These are phyloP conservation scores for Xestia xanthographa DNA, from an alignment of 2,888 invertebrate genomes.

Conservation along the genomic window DNA sequence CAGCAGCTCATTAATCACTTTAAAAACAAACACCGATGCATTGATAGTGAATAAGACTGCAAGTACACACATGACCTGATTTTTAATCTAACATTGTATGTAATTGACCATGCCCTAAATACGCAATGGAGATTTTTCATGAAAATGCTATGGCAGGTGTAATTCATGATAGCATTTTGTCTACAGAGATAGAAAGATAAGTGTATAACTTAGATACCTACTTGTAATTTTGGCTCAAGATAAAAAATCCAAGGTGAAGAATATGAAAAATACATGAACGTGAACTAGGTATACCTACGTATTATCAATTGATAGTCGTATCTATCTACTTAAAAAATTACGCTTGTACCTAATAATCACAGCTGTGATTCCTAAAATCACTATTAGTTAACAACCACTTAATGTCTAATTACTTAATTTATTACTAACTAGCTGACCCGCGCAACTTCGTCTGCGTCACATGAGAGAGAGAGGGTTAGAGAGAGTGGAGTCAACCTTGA, in stretches of 20 bases:
- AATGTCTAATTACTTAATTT: slow-evolving; percentile 15
- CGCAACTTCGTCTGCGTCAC: too few species aligned
- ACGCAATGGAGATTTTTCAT: slow-evolving; percentile 69
- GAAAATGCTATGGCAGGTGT: slow-evolving; percentile 62
- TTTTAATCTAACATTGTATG: slow-evolving; percentile 62
- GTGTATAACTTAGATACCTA: slow-evolving; percentile 36
- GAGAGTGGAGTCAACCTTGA: too few species aligned
- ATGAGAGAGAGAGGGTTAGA: too few species aligned
- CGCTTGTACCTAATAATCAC: slow-evolving; percentile 15
- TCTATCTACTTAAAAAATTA: neutral
- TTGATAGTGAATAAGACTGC: slow-evolving; percentile 45
- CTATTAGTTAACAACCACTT: neutral
- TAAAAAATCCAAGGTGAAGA: slow-evolving; percentile 68
- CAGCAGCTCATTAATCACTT: slow-evolving; percentile 34
- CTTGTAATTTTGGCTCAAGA: slow-evolving; percentile 70
- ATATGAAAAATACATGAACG: slow-evolving; percentile 56
- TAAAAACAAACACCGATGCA: slow-evolving; percentile 45
- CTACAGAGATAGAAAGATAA: slow-evolving; percentile 72
- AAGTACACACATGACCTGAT: slow-evolving; percentile 61
- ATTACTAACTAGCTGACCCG: too few species aligned
- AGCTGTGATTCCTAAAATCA: slow-evolving; percentile 36
- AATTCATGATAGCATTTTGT: slow-evolving; percentile 70
- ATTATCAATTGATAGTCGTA: slow-evolving; percentile 30
- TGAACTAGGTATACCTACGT: slow-evolving; percentile 38
- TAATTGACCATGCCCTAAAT: slow-evolving; percentile 82